Evolutionary conservation across 2,888 invertebrate species (phyloP).

Genomic region (Drosophila kokeensis): DNA sequence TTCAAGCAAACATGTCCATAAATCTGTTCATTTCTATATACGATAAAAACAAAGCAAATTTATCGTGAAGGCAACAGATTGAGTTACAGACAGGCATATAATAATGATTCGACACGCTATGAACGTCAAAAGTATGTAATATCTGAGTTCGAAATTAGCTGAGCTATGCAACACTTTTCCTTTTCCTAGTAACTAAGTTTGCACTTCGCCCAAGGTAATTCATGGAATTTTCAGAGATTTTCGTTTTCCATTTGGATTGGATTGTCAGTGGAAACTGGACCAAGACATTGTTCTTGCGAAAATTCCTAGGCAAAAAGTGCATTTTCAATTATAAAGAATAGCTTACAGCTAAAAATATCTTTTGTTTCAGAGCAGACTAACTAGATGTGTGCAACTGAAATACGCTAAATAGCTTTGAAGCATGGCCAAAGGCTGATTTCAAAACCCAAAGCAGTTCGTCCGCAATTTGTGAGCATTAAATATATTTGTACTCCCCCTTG

Average conservation of each 20-base stretch:
- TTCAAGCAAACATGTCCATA: not conserved
- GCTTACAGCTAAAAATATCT: not conserved
- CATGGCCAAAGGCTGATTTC: not conserved
- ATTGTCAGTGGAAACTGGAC: not conserved
- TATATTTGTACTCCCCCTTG: not conserved
- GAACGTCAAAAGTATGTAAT: not conserved
- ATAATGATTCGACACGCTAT: not conserved
- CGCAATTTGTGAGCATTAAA: not conserved
- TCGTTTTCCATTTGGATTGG: not conserved
- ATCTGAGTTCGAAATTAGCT: not conserved
- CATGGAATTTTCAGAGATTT: not conserved
- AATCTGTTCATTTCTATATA: not conserved
- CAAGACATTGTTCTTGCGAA: not conserved
- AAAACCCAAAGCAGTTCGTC: not conserved
- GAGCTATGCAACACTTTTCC: not conserved
- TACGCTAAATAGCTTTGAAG: not conserved
- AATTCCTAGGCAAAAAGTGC: not conserved
- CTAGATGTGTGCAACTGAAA: not conserved
- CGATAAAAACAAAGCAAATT: conserved; percentile 7
- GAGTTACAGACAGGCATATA: not conserved
- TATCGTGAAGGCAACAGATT: conserved; percentile 3
- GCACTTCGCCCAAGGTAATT: not conserved
- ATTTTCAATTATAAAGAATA: not conserved
- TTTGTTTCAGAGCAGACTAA: not conserved
- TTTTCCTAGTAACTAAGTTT: not conserved